Base-by-base conservation (phyloP, 2,113 vertebrate species). In the Bufo gargarizans region DNA sequence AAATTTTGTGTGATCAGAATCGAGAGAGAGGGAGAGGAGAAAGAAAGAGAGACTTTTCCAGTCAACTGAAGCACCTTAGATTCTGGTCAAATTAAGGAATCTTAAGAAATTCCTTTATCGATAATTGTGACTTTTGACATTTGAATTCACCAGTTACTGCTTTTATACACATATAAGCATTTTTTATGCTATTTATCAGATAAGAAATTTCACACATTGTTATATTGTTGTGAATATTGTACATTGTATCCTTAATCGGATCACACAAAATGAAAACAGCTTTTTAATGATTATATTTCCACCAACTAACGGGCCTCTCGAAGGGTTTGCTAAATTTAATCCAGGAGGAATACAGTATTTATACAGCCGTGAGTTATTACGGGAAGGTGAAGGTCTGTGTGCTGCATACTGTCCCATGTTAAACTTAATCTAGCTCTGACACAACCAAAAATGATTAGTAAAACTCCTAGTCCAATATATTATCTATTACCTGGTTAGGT, bases 401-500 rank as follows among this genome's bases (percentile, higher is more conserved):
- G 77, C 77, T 78, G 77, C 50, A 2, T 22, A 56, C 50, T 78
- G 77, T 78, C 77, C 77, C 50, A 78, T 56, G 77, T 56, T 76
- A 55, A 56, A 33, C 77, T 20, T 50, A 78, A n/a, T 78, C 77
- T 56, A 56, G 49, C 50, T 13, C 77, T 55, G 50, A 56, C 20
- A 78, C 49, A 78, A 78, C 10, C 12, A 78, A 55, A 55, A 78
- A 78, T 78, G 49, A 55, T 78, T 78, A 78, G n/a, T 78, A 78
- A 78, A 55, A 55, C 76, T 77, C 55, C 76, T 22, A 22, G 49
- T 78, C 77, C n/a, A 14, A 78, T 77, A n/a, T n/a, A 53, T 20
- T n/a, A 77, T 50, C 77, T 56, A 55, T 78, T 55, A 78, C 50
- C 77, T 22, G 49, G 49, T 78, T 14, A n/a, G 50, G 50, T 22